Evolutionary conservation across 2,113 vertebrate genomes (phyloP), one percentile per base, ranked within the genome.

Genomic region (Ifrita kowaldi): DNA sequence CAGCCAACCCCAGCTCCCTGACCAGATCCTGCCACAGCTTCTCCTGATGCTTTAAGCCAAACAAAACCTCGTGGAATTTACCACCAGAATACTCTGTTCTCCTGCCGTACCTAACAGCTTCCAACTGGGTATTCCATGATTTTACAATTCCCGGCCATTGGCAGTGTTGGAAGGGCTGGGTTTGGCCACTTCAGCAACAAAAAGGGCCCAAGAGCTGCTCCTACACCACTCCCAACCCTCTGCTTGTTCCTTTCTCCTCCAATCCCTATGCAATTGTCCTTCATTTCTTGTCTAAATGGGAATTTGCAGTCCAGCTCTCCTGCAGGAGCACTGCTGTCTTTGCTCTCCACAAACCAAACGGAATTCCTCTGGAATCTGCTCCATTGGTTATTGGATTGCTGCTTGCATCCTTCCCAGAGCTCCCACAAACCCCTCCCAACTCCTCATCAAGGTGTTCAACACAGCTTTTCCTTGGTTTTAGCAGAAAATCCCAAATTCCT

Each of bases 101-200:
- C 27, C 21, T 24, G 0, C 26, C 0, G 0, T 3, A 4, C 46
- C 16, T 4, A 10, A 10, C 28, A 23, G 3, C 50, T 21, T 8
- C 71, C 52, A 26, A 0, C 35, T 10, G 35, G 56, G 3, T 6
- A 1, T 44, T 77, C 53, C 71, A 17, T 1, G 26, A 9, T 16
- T n/a, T 33, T 5, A 11, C 56, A 24, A 2, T n/a, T 23, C 78
- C 18, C 62, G 21, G 74, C 28, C 41, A 2, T 3, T 5, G 9
- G 11, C 21, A 14, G 33, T 0, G 8, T 1, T 9, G 1, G 9
- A n/a, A 81, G 37, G 1, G 12, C 71, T 57, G 5, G 4, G 5
- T 44, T 65, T 71, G 77, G 44, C 32, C 49, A 18, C 0, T 2
- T 5, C 47, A 67, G 42, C 28, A 35, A 2, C 23, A 28, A 23